These are phyloP conservation scores for Mycogona germanica DNA, from an alignment of 2,888 invertebrate species.

Conservation along the genomic window DNA sequence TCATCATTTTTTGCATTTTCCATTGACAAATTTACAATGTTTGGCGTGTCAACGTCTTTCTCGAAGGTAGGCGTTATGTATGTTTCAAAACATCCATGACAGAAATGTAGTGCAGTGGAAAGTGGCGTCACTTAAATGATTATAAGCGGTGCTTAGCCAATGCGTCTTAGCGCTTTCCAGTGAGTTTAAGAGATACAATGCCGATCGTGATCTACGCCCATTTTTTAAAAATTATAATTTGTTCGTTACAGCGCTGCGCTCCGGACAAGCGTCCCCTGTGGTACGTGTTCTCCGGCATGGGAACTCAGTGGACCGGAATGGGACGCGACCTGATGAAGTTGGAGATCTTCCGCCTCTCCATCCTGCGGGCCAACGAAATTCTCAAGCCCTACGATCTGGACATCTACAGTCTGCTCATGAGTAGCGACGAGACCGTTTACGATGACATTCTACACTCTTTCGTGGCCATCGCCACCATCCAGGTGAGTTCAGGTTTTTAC, in stretches of 20 bases:
- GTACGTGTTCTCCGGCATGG: slow-evolving; percentile 97
- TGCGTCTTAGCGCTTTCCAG: too few species aligned
- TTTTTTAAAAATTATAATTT: slow-evolving; percentile 2
- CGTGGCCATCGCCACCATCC: slow-evolving; percentile 87
- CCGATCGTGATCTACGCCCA: not conserved
- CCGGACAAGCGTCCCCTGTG: slow-evolving; percentile 67
- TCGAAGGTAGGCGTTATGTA: too few species aligned
- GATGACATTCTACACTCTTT: slow-evolving; percentile 82
- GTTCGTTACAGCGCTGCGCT: slow-evolving; percentile 27
- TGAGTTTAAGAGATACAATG: not conserved
- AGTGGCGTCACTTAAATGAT: slow-evolving; percentile 24
- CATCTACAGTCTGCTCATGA: slow-evolving; percentile 63
- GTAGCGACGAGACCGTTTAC: slow-evolving; percentile 61
- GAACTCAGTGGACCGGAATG: slow-evolving; percentile 96
- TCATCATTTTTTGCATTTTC: not conserved
- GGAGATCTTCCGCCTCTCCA: slow-evolving; percentile 64
- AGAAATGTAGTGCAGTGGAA: slow-evolving; percentile 32
- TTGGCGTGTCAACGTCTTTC: too few species aligned
- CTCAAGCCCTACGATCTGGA: slow-evolving; percentile 68
- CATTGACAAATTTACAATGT: not conserved
- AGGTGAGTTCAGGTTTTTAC: slow-evolving; percentile 43
- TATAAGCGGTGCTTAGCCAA: too few species aligned
- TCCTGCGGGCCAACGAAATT: slow-evolving; percentile 60
- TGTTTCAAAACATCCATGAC: too few species aligned
- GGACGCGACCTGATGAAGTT: slow-evolving; percentile 71